Base-by-base conservation (phyloP, 2,113 vertebrate species). In the Athene noctua region DNA sequence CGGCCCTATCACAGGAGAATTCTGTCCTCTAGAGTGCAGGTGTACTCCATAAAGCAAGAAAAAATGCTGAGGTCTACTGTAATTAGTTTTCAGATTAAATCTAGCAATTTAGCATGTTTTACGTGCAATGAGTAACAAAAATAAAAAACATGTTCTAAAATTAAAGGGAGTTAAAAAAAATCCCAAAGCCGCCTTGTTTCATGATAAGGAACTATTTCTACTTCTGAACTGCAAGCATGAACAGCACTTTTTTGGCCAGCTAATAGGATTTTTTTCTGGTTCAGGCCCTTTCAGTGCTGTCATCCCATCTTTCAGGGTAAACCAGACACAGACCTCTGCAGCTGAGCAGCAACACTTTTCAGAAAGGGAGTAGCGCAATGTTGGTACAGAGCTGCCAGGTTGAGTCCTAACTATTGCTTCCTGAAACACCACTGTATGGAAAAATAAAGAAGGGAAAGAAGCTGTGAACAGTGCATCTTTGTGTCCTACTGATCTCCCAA, bases 101-200 rank as follows among this genome's bases (percentile, higher is more conserved):
- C 34, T 74, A n/a, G 52, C 34, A 94, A 58, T 73, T 97, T 94
- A 90, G n/a, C 46, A 67, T 52, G 72, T 78, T 72, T 80, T 88
- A 90, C 52, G 58, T 58, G 49, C 57, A 83, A 44, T 22, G 10
- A 61, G 32, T 46, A 83, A 59, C 25, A 77, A 92, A 83, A 80
- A 54, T 9, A 52, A 20, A 78, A 73, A 44, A 67, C 4, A 5
- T 26, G 29, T 46, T 80, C 72, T 74, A 70, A 59, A 85, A 27
- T 34, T 30, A 47, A 91, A 85, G 13, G 6, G 8, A 67, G 34
- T 30, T 82, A 40, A 85, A 67, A 92, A 25, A 23, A 42, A 46
- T 46, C 13, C 20, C 15, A 44, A 44, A 73, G 77, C 22, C 27
- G 71, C 74, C 27, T 61, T 86, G 71, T 91, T 81, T 75, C 72